A percentile compares a stretch with the other conserved stretches of the same genome.
These are phyloP conservation scores for Sebastes itinus DNA, from an alignment of 2,797 vertebrate species.

Conservation along the genomic window DNA sequence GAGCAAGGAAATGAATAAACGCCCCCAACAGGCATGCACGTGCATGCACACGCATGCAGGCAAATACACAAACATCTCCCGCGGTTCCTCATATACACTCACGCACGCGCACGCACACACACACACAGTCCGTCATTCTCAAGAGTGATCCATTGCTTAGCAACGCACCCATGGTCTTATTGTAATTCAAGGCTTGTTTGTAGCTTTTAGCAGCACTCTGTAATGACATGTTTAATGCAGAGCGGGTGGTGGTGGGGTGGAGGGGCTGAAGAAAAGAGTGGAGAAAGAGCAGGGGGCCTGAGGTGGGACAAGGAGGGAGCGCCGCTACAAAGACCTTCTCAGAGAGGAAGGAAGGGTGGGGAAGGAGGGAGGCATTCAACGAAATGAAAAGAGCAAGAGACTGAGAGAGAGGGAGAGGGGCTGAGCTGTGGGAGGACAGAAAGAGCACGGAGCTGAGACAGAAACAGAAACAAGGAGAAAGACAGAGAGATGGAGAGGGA, in stretches of 20 bases:
- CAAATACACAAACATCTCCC: slow-evolving; percentile 34
- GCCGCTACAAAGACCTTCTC: slow-evolving; percentile 41
- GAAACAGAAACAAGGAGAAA: slow-evolving; percentile 37
- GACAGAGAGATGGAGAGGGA: slow-evolving; percentile 27
- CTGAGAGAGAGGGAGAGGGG: neutral
- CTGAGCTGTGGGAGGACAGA: slow-evolving; percentile 23
- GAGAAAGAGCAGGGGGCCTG: slow-evolving; percentile 47
- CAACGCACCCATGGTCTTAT: slow-evolving; percentile 86
- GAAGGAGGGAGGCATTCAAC: slow-evolving; percentile 34
- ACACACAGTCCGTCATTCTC: slow-evolving; percentile 56
- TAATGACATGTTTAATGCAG: slow-evolving; percentile 89
- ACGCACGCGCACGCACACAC: neutral
- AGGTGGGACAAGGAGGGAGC: slow-evolving; percentile 59
- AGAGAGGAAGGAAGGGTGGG: slow-evolving; percentile 31
- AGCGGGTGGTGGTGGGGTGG: slow-evolving; percentile 60
- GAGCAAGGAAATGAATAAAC: slow-evolving; percentile 44
- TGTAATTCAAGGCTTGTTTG: slow-evolving; percentile 91
- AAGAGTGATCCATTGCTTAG: slow-evolving; percentile 86
- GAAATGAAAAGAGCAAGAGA: slow-evolving; percentile 46
- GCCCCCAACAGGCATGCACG: neutral
- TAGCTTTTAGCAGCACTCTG: slow-evolving; percentile 87
- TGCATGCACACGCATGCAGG: neutral
- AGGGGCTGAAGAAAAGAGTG: slow-evolving; percentile 35
- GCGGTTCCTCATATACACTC: slow-evolving; percentile 22
- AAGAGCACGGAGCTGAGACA: slow-evolving; percentile 25